phyloP scores from a whole-genome alignment of 2,797 vertebrate species.

The Valencia hispanica region DNA sequence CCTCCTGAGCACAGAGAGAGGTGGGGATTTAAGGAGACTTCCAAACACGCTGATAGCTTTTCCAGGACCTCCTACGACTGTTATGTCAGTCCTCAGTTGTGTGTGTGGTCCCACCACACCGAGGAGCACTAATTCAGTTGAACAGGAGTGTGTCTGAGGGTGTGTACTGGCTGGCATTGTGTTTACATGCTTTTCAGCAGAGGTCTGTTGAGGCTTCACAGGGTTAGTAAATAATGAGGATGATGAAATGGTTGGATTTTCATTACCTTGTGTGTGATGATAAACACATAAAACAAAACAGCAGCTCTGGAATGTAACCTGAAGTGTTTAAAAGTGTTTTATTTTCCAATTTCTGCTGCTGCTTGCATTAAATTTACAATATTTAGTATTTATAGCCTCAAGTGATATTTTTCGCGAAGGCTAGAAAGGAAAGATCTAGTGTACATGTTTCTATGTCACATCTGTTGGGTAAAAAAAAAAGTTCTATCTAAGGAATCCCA shows the following conservation, averaged over 20 bases:
- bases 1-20: constrained; percentile 19
- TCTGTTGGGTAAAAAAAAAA: no score
- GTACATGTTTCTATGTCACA: no score
- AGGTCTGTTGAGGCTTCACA: constrained; percentile 22
- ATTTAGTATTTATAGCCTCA: neutral
- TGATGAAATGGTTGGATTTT: constrained; percentile 20
- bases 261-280: neutral
- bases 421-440: no score
- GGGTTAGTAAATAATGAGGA: constrained; percentile 5
- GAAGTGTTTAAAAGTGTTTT: neutral
- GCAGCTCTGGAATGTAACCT: no score
- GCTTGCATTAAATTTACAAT: neutral
- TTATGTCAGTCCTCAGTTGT: constrained; percentile 73
- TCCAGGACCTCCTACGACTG: constrained; percentile 69
- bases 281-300: neutral
- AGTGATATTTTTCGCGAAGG: neutral
- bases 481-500: no score
- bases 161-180: constrained; percentile 21
- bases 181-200: constrained; percentile 36
- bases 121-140: constrained; percentile 63
- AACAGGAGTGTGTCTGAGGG: constrained; percentile 26
- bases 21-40: constrained; percentile 30
- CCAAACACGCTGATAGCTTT: constrained; percentile 70
- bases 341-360: neutral
- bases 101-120: constrained; percentile 62